Base-by-base conservation (phyloP, 2,797 vertebrate species). In the Ptychobarbus kaznakovi region DNA sequence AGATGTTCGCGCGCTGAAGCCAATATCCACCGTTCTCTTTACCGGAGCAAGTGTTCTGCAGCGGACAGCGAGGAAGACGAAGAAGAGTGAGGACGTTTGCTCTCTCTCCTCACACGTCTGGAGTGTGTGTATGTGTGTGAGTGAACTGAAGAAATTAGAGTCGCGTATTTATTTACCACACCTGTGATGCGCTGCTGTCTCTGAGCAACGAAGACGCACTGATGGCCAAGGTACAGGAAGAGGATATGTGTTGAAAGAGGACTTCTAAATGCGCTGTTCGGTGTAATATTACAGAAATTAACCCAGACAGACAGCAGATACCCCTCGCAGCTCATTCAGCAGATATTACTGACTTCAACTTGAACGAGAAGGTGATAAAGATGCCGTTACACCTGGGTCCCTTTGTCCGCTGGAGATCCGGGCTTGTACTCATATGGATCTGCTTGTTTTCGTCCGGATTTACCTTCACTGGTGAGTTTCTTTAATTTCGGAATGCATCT, bases 171-270 rank as follows among this genome's bases (percentile, higher is more conserved):
- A 77, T 84, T 72, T 89, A 93, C 94, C 93, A 93, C 95, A 95
- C 95, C 94, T 95, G 95, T 94, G 94, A 95, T 95, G 95, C 93
- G 94, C 94, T 72, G 77, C 84, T 94, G 94, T 94, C 82, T 94
- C 91, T 90, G 92, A 94, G 94, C 95, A 91, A 95, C 93, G 91
- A 85, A 89, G 93, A 93, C 94, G 94, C 94, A 76, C 92, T 84
- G 92, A 94, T 93, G 94, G 93, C 89, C 89, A 90, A 89, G 87
- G 72, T 61, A 80, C 91, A 89, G 91, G 92, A 86, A 76, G 87
- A 90, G 93, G 94, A 94, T 92, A 89, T 89, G 92, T 93, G 91
- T 38, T 95, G 93, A 95, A 91, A 92, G 91, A 80, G 89, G 91
- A 92, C 90, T 92, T 90, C 88, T 79, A 72, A 70, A 79, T 85